These are phyloP conservation scores for Taenioides sp. DNA, from an alignment of 2,797 vertebrate species.

Conservation along the genomic window DNA sequence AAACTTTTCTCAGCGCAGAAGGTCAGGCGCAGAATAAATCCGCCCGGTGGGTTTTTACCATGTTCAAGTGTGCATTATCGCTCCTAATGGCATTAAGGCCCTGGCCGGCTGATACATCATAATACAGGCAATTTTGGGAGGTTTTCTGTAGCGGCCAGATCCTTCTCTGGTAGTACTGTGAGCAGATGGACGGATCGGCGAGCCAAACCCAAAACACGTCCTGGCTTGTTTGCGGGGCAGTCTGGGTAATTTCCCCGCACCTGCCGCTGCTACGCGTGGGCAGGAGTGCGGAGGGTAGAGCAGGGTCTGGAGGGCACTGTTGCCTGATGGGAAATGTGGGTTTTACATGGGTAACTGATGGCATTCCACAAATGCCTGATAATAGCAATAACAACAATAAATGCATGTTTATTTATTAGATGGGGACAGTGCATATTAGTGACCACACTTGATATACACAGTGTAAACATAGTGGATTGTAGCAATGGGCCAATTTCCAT, in stretches of 20 bases:
- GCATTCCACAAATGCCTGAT: neutral
- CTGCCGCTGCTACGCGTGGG: constrained; percentile 68
- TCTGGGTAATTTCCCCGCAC: constrained; percentile 78
- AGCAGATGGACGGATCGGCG: constrained; percentile 77
- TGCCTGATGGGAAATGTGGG: constrained; percentile 54
- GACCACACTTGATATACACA: too few species aligned
- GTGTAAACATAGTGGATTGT: too few species aligned
- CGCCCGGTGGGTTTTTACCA: constrained; percentile 52
- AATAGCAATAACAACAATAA: too few species aligned
- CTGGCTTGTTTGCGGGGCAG: constrained; percentile 78
- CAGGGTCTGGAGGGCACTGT: constrained; percentile 57
- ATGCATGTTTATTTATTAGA: too few species aligned
- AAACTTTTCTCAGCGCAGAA: constrained; percentile 60
- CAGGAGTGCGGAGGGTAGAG: constrained; percentile 73
- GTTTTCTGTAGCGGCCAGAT: constrained; percentile 45
- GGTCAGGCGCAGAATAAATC: constrained; percentile 67
- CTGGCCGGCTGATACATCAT: constrained; percentile 57
- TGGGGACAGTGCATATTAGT: too few species aligned
- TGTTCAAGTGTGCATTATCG: constrained; percentile 75
- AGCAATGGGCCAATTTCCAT: too few species aligned
- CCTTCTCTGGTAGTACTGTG: constrained; percentile 38
- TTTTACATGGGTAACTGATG: constrained; percentile 27
- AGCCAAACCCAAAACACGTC: constrained; percentile 77
- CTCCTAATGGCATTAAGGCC: constrained; percentile 71
- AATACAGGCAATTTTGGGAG: constrained; percentile 52